Conservation (phyloP, 2,888 invertebrate genomes). For the Teleogryllus oceanicus region DNA sequence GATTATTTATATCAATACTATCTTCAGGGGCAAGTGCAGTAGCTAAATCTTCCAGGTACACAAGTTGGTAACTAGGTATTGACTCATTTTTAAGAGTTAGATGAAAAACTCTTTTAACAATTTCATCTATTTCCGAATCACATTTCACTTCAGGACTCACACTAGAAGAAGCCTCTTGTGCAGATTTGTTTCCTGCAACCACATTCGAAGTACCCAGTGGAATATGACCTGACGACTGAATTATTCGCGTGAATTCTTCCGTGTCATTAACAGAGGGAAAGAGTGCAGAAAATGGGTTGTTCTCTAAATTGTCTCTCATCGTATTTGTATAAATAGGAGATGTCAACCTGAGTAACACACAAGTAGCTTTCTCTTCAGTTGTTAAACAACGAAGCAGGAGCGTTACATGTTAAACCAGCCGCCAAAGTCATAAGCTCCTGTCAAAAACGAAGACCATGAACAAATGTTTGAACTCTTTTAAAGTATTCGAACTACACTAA, state of each 20-base stretch:
- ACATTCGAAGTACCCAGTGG: constrained; percentile 25
- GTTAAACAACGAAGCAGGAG: too few relatives aligned
- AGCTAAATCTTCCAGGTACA: constrained; percentile 65
- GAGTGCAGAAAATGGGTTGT: constrained; percentile 49
- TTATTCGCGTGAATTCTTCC: constrained; percentile 40
- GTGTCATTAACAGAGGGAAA: constrained; percentile 45
- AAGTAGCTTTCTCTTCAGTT: too few relatives aligned
- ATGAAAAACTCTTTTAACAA: constrained; percentile 69
- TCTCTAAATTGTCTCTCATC: constrained; percentile 42
- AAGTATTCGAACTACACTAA: too few relatives aligned
- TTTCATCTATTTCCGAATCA: constrained; percentile 49
- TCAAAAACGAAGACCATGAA: too few relatives aligned
- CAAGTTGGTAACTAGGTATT: constrained; percentile 48
- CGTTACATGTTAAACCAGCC: too few relatives aligned
- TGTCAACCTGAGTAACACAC: not conserved
- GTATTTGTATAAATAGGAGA: not conserved
- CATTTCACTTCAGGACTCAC: constrained; percentile 36
- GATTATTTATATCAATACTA: constrained; percentile 60
- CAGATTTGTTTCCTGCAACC: not conserved
- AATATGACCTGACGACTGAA: constrained; percentile 23
- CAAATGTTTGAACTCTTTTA: too few relatives aligned
- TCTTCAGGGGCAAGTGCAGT: constrained; percentile 51
- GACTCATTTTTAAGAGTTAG: constrained; percentile 60
- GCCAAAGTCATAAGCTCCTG: too few relatives aligned
- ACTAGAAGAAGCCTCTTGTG: constrained; percentile 19